A percentile compares a stretch with the other conserved stretches of the same genome.
Conservation (phyloP, 2,113 vertebrate species). For the Cnemophilus loriae region DNA sequence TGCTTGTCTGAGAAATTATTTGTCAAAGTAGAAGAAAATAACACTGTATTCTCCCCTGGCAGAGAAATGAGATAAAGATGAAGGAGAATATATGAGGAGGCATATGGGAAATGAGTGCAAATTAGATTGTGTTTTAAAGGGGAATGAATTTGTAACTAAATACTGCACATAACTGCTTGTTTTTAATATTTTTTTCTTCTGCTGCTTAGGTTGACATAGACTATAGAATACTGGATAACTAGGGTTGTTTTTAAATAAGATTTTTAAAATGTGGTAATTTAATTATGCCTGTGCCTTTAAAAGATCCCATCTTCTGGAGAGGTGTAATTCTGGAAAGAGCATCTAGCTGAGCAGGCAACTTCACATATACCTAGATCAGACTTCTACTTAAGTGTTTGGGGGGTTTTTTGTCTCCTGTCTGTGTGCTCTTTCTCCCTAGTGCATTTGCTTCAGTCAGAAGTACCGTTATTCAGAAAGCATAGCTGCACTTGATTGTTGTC, state of each 20-base stretch:
- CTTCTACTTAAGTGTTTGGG: background rate
- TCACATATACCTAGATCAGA: background rate
- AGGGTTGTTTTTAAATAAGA: background rate
- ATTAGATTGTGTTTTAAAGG: background rate
- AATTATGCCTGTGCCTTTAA: background rate
- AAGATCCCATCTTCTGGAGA: background rate
- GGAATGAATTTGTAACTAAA: background rate
- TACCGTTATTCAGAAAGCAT: background rate
- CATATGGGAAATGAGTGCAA: background rate
- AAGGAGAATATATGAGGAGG: background rate
- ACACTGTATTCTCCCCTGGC: background rate
- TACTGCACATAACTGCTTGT: background rate
- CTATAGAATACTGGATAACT: background rate
- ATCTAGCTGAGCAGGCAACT: background rate
- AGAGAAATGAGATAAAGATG: background rate
- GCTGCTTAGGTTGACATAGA: background rate
- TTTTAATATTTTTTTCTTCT: background rate
- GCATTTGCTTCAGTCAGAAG: background rate
- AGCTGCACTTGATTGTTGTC: background rate
- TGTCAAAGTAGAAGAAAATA: background rate
- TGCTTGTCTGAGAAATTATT: background rate
- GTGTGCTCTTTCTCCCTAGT: background rate
- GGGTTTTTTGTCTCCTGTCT: background rate
- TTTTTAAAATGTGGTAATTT: background rate
- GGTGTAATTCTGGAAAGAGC: background rate